phyloP scores from a whole-genome alignment of 1,140 invertebrate species.

The Ceratoteleas bidentatus region DNA sequence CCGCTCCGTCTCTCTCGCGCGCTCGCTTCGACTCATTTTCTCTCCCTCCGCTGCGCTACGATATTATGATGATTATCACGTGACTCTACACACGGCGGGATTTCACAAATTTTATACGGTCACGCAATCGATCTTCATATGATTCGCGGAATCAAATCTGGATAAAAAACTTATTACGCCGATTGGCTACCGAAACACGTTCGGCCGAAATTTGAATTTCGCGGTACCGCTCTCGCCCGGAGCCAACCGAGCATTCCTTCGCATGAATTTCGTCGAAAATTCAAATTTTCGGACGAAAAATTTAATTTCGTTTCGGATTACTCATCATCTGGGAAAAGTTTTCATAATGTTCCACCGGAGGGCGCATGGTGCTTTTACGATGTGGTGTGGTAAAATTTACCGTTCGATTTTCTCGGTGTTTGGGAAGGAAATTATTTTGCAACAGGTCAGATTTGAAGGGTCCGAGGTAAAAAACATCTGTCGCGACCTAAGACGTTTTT shows the following conservation, averaged over 20 bases:
- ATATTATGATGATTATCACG: slow-evolving; percentile 61
- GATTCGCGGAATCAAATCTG: slow-evolving; percentile 74
- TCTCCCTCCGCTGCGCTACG: slow-evolving; percentile 2
- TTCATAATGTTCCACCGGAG: too few relatives aligned
- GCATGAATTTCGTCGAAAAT: background rate
- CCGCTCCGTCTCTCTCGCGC: slow-evolving; percentile 13
- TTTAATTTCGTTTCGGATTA: slow-evolving; percentile 1
- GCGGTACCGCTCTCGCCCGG: slow-evolving; percentile 12
- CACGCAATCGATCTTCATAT: slow-evolving; percentile 75
- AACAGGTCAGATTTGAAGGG: too few relatives aligned
- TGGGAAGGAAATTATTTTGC: too few relatives aligned
- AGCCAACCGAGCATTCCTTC: background rate
- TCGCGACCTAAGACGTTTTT: too few relatives aligned
- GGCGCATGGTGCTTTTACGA: too few relatives aligned
- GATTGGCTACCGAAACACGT: slow-evolving; percentile 48
- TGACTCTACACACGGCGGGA: slow-evolving; percentile 52
- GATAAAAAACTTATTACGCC: slow-evolving; percentile 69
- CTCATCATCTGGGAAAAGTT: too few relatives aligned
- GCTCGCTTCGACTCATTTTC: slow-evolving; percentile 25
- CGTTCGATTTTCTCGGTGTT: too few relatives aligned
- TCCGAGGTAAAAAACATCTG: too few relatives aligned
- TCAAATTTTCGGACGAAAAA: background rate
- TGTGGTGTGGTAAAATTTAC: too few relatives aligned
- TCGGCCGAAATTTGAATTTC: slow-evolving; percentile 33
- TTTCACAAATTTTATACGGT: slow-evolving; percentile 72